Base-by-base conservation (phyloP, 2,113 vertebrate genomes). In the Sceloporus undulatus region DNA sequence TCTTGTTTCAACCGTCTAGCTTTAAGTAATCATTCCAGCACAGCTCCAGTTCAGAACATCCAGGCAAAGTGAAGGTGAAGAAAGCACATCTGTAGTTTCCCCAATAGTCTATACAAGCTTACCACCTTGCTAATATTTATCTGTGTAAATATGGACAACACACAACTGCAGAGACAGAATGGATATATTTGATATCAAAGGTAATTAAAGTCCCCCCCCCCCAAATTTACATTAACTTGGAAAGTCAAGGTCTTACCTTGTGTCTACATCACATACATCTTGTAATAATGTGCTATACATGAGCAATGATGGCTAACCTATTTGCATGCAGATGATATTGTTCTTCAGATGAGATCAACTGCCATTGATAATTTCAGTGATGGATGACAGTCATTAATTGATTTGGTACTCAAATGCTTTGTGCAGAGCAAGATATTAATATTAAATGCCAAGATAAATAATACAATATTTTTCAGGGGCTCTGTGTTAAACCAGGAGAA, bases 311-410 rank as follows among this genome's bases (percentile, higher is more conserved):
- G 91, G 56, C 82, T 83, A 84, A 1, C 16, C 0, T 68, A 88
- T 91, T 89, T 90, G 5, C 70, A 82, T 85, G 29, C 16, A 91
- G 16, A 89, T 87, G 66, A 86, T 76, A 90, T 1, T 89, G 54
- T 87, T 7, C 92, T 91, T 23, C 86, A 9, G 82, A 71, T 9
- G n/a, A 81, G 42, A 81, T 91, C 59, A 91, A 87, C 13, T 85
- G 38, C 73, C 93, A 91, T 68, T 89, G 92, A 91, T 79, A 21
- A 85, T 14, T 88, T 21, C 42, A 29, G 70, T 92, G 88, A 91
- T 91, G 76, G 71, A 92, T 89, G 92, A 84, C 19, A 86, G 89
- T 81, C 65, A 91, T 88, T 91, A 92, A 82, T 91, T 93, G 85
- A 89, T 92, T 90, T 88, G 70, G 88, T 86, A 76, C 76, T 62